Evolutionary conservation across 2,888 invertebrate species (phyloP), one percentile per base, ranked within the genome.

Genomic region (Xanthorhoe spadicearia): DNA sequence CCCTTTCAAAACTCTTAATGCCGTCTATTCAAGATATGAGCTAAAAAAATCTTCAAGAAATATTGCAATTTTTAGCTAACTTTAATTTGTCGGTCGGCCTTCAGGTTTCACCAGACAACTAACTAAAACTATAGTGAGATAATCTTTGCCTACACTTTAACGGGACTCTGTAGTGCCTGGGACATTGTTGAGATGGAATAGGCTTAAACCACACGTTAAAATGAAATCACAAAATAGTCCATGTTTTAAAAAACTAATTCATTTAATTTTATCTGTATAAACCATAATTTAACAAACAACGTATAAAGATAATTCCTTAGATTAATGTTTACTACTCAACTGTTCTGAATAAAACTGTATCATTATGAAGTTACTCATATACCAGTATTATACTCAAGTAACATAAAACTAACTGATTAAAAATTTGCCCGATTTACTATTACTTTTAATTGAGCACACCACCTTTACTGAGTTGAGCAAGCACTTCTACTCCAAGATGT

Each of bases 1-100:
- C 57, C 23, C 52, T 57, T 61, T 57, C 9, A 49, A 61, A 49
- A 61, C 65, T 56, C 66, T 58, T 57, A 54, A 58, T 61, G 17
- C 28, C 7, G 53, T 49, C 56, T 56, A 23, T 61, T 61, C 28
- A 57, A 38, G 43, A 63, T 53, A 46, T 32, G 32, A 46, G 15
- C 46, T 32, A 35, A 5, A 10, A n/a, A 38, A 19, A 46, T 56
- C 23, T 28, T 28, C 32, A 32, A 32, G 32, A 28, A 57, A 28
- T 48, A 46, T 48, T 23, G 46, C 23, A 56, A 10, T 23, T 46
- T 15, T 10, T 18, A n/a, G 23, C 46, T 9, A n/a, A 46, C 46
- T 46, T 3, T 48, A 15, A 48, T 4, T 13, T 43, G 13, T 13
- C 38, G 4, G 38, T 13, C 13, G 13, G 23, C 4, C 23, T 4